phyloP scores from a whole-genome alignment of 2,113 vertebrate genomes.

The Gobio gobio region DNA sequence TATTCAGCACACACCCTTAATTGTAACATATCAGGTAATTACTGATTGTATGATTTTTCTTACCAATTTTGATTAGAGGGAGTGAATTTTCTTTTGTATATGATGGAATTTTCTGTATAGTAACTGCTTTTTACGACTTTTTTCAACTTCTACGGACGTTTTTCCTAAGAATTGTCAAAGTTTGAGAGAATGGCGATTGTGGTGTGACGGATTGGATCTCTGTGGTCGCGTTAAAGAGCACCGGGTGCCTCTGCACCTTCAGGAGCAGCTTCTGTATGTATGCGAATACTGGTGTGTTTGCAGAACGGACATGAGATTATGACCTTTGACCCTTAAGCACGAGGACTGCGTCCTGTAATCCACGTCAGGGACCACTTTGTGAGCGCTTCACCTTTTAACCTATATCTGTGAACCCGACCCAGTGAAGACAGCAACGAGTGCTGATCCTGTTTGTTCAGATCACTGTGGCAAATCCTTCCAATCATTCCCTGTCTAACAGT shows the following conservation, averaged over 20 bases:
- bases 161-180: constrained; percentile 30
- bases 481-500: background rate
- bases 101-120: constrained; percentile 56
- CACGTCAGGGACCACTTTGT: constrained; percentile 8
- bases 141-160: constrained; percentile 4
- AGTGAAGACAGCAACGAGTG: background rate
- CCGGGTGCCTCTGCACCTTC: constrained; percentile 32
- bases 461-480: constrained; percentile 31
- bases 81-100: constrained; percentile 60
- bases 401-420: background rate
- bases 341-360: background rate
- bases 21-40: constrained; percentile 56
- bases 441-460: constrained; percentile 8
- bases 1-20: constrained; percentile 40
- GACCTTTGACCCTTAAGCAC: constrained; percentile 21
- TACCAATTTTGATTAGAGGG: constrained; percentile 42
- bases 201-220: background rate
- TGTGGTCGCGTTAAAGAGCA: constrained; percentile 25
- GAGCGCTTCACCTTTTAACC: constrained; percentile 8
- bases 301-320: constrained; percentile 41
- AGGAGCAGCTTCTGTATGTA: background rate
- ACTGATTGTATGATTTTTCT: constrained; percentile 54
- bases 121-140: constrained; percentile 46
- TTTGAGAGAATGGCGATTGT: constrained; percentile 16
- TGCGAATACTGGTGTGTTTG: constrained; percentile 7